Base-by-base conservation (phyloP, 1,140 invertebrate genomes). In the Trachymyrmex cornetzi region DNA sequence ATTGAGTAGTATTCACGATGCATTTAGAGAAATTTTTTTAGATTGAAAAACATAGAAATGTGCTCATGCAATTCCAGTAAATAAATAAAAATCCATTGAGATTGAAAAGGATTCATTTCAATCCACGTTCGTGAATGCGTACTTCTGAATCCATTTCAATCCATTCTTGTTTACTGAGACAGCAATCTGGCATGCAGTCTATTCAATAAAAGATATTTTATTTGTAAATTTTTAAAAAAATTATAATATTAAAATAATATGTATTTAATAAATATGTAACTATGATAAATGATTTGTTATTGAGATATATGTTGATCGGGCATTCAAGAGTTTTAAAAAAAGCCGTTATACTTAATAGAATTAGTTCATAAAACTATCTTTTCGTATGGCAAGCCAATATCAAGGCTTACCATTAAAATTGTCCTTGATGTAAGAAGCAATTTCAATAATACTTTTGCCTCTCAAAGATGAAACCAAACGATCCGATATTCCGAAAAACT, bases 401-500 rank as follows among this genome's bases (percentile, higher is more conserved):
- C 38, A 55, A 77, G 91, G 93, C 95, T 96, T 96, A 96, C 96
- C 96, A 93, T 95, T 94, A 77, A 96, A 94, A 94, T 96, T 96
- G 91, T 95, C 94, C 94, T 95, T 95, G 94, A 96, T 94, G 93
- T 95, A 96, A 91, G 95, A 95, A 93, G 95, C 94, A 92, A 96
- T 95, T 94, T 95, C 94, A 91, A 94, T 94, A 93, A 96, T 94
- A 92, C 95, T 95, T 94, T 94, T 95, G 92, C 93, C 91, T 93
- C 95, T 96, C 91, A 96, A 93, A 38, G 95, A 93, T 80, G 95
- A 94, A 92, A 95, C 91, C 92, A 96, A 94, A 92, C 94, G 94
- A 89, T 95, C 94, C 91, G 94, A 93, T 90, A 96, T 94, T 77
- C 95, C 94, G 90, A 92, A 92, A 92, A 93, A 92, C 89, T 94